Evolutionary conservation across 2,113 vertebrate species (phyloP).

Genomic region (Sterna hirundo): DNA sequence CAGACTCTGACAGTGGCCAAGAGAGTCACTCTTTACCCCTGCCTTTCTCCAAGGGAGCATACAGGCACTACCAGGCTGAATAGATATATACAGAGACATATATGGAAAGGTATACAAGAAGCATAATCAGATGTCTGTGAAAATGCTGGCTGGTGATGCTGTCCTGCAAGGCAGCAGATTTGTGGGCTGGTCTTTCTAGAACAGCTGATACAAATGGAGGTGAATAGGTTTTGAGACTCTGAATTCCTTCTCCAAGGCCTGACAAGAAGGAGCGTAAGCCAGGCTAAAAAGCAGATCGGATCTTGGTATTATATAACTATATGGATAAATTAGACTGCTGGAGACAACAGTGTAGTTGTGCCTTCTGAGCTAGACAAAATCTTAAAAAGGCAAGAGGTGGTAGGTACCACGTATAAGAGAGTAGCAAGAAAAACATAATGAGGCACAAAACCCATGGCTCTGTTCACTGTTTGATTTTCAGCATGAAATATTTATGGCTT

Average conservation of each 20-base stretch:
- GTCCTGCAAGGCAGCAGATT: background rate
- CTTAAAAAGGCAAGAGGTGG: background rate
- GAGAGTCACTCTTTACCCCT: background rate
- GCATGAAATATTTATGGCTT: background rate
- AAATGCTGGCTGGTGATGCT: background rate
- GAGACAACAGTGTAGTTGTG: background rate
- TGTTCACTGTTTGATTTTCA: background rate
- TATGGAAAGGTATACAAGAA: background rate
- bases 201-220: background rate
- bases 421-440: background rate
- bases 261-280: background rate
- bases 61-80: background rate
- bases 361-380: background rate
- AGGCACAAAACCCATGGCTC: background rate
- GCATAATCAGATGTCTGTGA: background rate
- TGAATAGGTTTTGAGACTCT: background rate
- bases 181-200: background rate
- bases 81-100: background rate
- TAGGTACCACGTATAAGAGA: background rate
- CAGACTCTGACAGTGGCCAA: background rate
- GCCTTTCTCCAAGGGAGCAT: background rate
- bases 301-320: background rate
- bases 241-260: background rate
- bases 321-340: background rate
- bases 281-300: background rate